phyloP scores from a whole-genome alignment of 2,797 vertebrate genomes.

The Pseudotriccus pelzelni region DNA sequence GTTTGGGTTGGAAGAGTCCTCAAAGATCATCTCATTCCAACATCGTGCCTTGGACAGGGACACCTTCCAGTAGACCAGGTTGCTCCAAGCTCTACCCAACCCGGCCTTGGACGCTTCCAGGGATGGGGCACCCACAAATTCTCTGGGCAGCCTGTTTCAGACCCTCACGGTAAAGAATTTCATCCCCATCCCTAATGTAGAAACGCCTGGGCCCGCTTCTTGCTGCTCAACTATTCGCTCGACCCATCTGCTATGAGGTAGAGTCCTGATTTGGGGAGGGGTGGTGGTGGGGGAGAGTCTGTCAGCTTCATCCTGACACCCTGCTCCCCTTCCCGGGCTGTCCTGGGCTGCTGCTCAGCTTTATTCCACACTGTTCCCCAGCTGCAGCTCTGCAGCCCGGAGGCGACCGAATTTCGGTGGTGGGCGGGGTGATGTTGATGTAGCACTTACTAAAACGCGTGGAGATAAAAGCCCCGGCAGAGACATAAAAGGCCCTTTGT shows the following conservation, averaged over 20 bases:
- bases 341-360: conserved; percentile 27
- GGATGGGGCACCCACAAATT: not conserved
- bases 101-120: not conserved
- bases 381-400: conserved; percentile 1
- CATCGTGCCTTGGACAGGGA: not conserved
- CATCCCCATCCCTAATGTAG: not conserved
- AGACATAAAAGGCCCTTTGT: conserved; percentile 42
- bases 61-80: fast-evolving
- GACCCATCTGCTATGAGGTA: not conserved
- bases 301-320: not conserved
- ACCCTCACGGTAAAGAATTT: not conserved
- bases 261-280: not conserved
- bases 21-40: not conserved
- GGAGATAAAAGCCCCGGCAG: conserved; percentile 37
- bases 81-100: fast-evolving
- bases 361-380: not conserved
- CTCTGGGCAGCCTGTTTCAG: fast-evolving
- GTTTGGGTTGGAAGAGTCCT: not conserved
- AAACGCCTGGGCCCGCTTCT: not conserved
- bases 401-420: not conserved
- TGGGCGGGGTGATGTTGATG: not conserved
- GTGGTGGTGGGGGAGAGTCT: not conserved
- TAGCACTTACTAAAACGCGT: not conserved
- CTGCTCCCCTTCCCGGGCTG: not conserved
- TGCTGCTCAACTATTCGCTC: not conserved